Conservation (phyloP, 1,140 invertebrate species). For the Rhopalosiphum maidis region DNA sequence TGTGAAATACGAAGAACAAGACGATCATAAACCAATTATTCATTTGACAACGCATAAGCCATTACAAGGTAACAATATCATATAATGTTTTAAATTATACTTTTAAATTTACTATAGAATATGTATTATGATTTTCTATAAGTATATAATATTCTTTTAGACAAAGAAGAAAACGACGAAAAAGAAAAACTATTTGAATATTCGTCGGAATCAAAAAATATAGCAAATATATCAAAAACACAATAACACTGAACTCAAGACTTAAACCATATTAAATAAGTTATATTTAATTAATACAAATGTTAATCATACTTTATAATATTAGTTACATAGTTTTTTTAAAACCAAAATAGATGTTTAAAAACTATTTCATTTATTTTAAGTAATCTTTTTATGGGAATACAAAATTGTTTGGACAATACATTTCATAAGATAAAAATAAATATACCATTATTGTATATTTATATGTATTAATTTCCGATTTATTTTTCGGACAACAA, state of each 20-base stretch:
- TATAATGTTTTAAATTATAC: background rate
- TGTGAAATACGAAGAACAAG: background rate
- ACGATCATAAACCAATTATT: background rate
- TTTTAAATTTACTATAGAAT: background rate
- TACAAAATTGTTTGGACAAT: background rate
- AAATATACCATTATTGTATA: background rate
- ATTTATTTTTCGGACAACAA: too few relatives aligned
- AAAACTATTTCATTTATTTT: background rate
- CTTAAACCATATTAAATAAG: background rate
- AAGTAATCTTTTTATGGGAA: background rate
- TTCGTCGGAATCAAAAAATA: background rate
- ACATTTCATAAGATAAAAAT: background rate
- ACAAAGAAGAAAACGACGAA: background rate
- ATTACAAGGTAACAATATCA: background rate
- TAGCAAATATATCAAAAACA: slow-evolving; percentile 7
- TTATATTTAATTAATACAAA: background rate
- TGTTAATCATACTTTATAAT: background rate
- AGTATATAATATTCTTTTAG: background rate
- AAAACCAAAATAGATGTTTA: background rate
- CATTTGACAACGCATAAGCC: slow-evolving; percentile 10
- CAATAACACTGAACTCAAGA: background rate
- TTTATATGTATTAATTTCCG: background rate
- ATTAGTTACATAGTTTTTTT: background rate
- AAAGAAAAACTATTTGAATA: background rate
- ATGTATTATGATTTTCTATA: background rate